Base-by-base conservation (phyloP, 2,797 vertebrate genomes). In the Spinus olivaceus region DNA sequence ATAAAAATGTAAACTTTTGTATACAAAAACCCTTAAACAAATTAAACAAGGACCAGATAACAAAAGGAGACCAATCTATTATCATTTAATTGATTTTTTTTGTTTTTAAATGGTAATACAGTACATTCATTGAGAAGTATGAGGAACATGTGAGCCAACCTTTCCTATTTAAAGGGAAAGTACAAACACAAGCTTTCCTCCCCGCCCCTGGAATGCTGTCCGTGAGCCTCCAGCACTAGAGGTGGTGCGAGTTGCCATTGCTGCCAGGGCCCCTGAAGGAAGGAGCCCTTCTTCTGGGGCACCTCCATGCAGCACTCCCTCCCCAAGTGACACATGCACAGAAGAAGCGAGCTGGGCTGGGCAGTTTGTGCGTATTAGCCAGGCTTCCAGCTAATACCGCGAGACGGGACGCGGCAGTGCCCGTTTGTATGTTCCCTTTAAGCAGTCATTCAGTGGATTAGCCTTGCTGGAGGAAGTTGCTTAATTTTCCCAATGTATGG, bases 1-100 rank as follows among this genome's bases (percentile, higher is more conserved):
- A 99, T 99, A 99, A 99, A 99, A 99, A 99, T 99, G 99, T 99
- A 99, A 99, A 99, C 99, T 98, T 99, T 98, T 99, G 99, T 99
- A 99, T 99, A 99, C 99, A 99, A 99, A 99, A 99, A 99, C 99
- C 99, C 99, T 99, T 99, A 99, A 99, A 99, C 99, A 99, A 99
- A 99, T 99, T 99, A 99, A 99, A 99, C 98, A 98, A 99, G 98
- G 98, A 99, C 98, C 98, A 98, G 97, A 99, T 99, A 99, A 99
- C 98, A 99, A 99, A 99, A 99, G 98, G 99, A 99, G 99, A 99
- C 98, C 98, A 99, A 98, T 98, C 98, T 98, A 98, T 98, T 97
- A 98, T 99, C 98, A 98, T 99, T 98, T 99, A 98, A 97, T 99
- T 98, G 98, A 98, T 98, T 98, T 97, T 97, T 98, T 98, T 98